Conservation (phyloP, 2,888 invertebrate genomes). For the Myathropa florea region DNA sequence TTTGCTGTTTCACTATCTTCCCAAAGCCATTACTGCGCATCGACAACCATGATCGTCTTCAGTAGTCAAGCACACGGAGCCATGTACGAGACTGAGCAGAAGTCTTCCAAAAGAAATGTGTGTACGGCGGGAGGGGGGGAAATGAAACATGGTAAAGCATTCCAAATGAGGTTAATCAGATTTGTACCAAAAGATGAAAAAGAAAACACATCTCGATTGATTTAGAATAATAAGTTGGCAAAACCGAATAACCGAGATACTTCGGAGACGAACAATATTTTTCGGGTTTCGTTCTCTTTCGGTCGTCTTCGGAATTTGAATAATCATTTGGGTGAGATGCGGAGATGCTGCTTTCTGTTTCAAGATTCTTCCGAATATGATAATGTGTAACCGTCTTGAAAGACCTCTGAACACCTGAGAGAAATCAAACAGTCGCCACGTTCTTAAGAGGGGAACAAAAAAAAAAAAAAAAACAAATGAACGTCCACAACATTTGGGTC, state of each 20-base stretch:
- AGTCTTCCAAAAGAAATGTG: not conserved
- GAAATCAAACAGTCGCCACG: slow-evolving; percentile 29
- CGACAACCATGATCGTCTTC: slow-evolving; percentile 8
- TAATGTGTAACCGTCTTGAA: slow-evolving; percentile 22
- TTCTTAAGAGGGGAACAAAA: not conserved
- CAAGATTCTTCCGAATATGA: slow-evolving; percentile 36
- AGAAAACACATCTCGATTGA: slow-evolving; percentile 38
- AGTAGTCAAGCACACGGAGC: not conserved
- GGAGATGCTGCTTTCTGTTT: slow-evolving; percentile 40
- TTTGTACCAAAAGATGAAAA: slow-evolving; percentile 32
- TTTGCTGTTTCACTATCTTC: slow-evolving; percentile 33
- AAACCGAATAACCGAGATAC: not conserved
- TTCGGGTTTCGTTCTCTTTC: slow-evolving; percentile 5
- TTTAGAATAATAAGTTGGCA: slow-evolving; percentile 38
- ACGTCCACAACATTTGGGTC: not conserved
- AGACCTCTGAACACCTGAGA: slow-evolving; percentile 30
- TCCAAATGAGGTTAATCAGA: slow-evolving; percentile 49
- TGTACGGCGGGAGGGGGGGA: too few species aligned
- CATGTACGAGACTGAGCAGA: not conserved
- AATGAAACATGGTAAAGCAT: slow-evolving; percentile 5
- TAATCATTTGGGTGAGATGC: not conserved
- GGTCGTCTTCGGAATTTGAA: not conserved
- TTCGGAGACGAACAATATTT: not conserved
- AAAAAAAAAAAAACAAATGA: not conserved
- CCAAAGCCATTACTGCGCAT: slow-evolving; percentile 17